Conservation (phyloP, 2,113 vertebrate species). For the Ameiurus melas region DNA sequence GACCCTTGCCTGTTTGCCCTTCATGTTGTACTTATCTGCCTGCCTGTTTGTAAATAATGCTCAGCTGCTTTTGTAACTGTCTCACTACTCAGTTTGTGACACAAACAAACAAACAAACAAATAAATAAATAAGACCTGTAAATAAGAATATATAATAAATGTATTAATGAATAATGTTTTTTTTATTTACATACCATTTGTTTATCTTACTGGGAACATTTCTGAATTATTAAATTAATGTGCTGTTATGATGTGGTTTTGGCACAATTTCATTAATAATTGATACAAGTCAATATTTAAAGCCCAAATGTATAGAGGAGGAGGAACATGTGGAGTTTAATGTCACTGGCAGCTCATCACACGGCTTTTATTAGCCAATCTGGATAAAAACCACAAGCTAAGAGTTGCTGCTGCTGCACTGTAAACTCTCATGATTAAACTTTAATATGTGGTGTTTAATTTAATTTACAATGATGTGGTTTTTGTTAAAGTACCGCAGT, state of each 20-base stretch:
- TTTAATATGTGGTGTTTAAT: background rate
- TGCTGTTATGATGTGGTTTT: background rate
- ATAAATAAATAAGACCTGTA: too few species aligned
- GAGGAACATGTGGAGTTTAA: conserved; percentile 9
- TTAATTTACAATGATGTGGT: background rate
- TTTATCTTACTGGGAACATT: background rate
- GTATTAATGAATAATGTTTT: background rate
- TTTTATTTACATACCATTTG: background rate
- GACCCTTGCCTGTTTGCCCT: too few species aligned
- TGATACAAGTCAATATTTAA: background rate
- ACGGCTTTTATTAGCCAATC: background rate
- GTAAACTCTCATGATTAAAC: background rate
- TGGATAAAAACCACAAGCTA: conserved; percentile 14
- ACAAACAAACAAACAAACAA: too few species aligned
- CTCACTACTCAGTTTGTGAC: too few species aligned
- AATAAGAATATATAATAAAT: background rate
- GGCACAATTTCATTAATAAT: background rate
- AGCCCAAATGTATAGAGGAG: background rate
- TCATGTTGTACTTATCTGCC: too few species aligned
- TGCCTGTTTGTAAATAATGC: too few species aligned
- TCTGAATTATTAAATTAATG: background rate
- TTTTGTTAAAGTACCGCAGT: background rate
- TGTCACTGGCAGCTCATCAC: background rate
- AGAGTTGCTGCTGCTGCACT: background rate
- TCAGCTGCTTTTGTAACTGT: too few species aligned